A percentile compares a stretch with the other conserved stretches of the same genome.
These are phyloP conservation scores for Plutomurus gul DNA, from an alignment of 1,140 invertebrate genomes.

Conservation along the genomic window DNA sequence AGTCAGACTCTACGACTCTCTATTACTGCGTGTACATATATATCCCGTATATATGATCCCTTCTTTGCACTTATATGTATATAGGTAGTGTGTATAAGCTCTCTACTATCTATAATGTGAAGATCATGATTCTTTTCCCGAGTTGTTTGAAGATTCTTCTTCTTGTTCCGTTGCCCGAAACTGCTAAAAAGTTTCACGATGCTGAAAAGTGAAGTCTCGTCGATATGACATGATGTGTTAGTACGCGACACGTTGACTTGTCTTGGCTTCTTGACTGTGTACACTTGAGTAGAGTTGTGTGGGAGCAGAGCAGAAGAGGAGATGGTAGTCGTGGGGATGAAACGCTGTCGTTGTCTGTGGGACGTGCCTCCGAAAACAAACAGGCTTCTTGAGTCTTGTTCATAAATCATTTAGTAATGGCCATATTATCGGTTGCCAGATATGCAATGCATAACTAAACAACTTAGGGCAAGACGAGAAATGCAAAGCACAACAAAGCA, in stretches of 20 bases:
- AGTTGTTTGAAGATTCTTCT: too few species aligned
- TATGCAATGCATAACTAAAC: slow-evolving; percentile 18
- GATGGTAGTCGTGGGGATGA: neutral
- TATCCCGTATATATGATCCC: too few species aligned
- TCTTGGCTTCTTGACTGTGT: too few species aligned
- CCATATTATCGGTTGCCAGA: slow-evolving; percentile 20
- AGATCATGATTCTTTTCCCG: too few species aligned
- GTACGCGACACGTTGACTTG: too few species aligned
- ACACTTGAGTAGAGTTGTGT: neutral
- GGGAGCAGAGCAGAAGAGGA: neutral
- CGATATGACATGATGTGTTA: too few species aligned
- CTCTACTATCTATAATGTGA: too few species aligned
- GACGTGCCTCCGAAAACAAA: slow-evolving; percentile 32
- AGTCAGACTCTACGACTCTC: neutral
- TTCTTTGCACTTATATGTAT: too few species aligned
- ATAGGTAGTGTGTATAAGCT: too few species aligned
- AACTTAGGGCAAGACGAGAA: neutral
- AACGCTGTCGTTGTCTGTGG: neutral
- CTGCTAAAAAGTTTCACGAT: too few species aligned
- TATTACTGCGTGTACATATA: neutral
- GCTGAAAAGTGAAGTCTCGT: too few species aligned
- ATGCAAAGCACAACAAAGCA: neutral
- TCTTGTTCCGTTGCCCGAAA: too few species aligned
- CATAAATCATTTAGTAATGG: slow-evolving; percentile 35
- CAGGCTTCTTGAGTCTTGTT: slow-evolving; percentile 29